Evolutionary conservation across 2,888 invertebrate genomes (phyloP), one percentile per base, ranked within the genome.

Genomic region (Orchestes rusci): DNA sequence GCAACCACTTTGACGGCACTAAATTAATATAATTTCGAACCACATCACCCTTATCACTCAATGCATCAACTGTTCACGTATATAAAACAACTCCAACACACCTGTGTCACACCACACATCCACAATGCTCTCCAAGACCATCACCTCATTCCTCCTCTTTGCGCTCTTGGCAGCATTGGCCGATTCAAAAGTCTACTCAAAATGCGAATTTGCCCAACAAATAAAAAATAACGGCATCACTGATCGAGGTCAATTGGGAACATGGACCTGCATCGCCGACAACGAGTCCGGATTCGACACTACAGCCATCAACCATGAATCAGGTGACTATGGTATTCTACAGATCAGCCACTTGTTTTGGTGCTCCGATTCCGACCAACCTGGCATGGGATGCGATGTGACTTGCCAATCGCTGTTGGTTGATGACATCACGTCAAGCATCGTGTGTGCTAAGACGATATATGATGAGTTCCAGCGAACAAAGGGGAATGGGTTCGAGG

Each of bases 201-300:
- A 48, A 31, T 57, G 57, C 41, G 57, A 57, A 34, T 52, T 57
- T 20, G 56, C 54, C 13, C 35, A 38, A 17, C 19, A 35, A 3
- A 36, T 55, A 30, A 27, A 29, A 16, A 28, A 32, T 7, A 20
- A 73, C 84, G 74, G 5, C 82, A 74, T 84, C 83, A 64, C 23
- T 61, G 12, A 35, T 18, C 62, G 45, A 32, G 43, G 46, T 16
- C 48, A 55, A 20, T 45, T 67, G 16, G 46, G 46, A 7, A 50
- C 47, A 7, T 56, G 54, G 54, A 50, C 52, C 10, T 56, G 56
- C 20, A 55, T 56, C 12, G 56, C 55, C 7, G 17, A 48, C 18
- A 45, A 50, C n/a, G 56, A 57, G 44, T 57, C 57, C 4, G 43
- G 52, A 15, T 56, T 48, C 20, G 43, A 57, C 34, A 54, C 55